Evolutionary conservation across 2,888 invertebrate genomes (phyloP).

Genomic region (Melieria picta): DNA sequence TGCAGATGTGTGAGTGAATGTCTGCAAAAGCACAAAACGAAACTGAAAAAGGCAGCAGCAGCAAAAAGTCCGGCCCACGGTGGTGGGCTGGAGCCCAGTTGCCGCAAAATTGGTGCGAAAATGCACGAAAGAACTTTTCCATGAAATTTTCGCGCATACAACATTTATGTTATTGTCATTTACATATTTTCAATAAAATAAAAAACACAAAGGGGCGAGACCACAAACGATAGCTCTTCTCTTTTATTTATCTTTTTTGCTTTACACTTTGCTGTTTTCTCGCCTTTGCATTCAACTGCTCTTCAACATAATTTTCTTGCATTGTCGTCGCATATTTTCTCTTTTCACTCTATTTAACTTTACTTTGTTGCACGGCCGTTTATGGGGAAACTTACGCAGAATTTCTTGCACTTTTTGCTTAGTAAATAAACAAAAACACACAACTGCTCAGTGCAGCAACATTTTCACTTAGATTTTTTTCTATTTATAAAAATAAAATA

Average conservation of each 20-base stretch:
- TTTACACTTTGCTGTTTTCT: slow-evolving; percentile 23
- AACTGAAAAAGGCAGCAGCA: too few species aligned
- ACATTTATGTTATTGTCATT: neutral
- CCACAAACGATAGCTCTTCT: slow-evolving; percentile 19
- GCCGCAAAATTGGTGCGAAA: neutral
- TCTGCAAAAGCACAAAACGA: too few species aligned
- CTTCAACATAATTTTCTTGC: slow-evolving; percentile 1
- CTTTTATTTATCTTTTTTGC: slow-evolving; percentile 28
- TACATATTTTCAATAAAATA: neutral
- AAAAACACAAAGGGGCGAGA: slow-evolving; percentile 26
- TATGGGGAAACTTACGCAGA: neutral
- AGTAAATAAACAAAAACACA: neutral
- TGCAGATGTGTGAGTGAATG: too few species aligned
- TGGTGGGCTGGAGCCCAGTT: neutral
- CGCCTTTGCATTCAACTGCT: slow-evolving; percentile 10
- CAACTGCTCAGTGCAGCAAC: too few species aligned
- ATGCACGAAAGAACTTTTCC: neutral
- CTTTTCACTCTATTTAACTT: neutral
- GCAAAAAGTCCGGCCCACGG: too few species aligned
- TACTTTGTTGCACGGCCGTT: too few species aligned
- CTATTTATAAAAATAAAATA: slow-evolving; percentile 4
- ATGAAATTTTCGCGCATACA: neutral
- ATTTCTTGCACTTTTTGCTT: slow-evolving; percentile 4
- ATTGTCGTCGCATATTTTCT: neutral
- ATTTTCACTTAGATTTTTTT: slow-evolving; percentile 3